A percentile compares a stretch with the other conserved stretches of the same genome.
Evolutionary conservation across 2,797 vertebrate species (phyloP).

Genomic region (Triplophysa yarkandensis): DNA sequence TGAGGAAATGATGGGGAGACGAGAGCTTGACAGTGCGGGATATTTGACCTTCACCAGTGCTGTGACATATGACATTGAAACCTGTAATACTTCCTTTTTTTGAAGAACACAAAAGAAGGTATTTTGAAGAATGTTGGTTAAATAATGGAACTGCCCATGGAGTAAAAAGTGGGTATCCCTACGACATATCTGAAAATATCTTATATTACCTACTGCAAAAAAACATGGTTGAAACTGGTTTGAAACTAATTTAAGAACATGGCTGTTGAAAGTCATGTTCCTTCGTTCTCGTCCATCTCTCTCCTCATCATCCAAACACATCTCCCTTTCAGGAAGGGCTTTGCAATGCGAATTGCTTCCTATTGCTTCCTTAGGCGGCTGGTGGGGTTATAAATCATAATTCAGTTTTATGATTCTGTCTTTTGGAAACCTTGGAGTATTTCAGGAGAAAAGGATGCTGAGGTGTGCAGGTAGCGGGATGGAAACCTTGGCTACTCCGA

Average conservation of each 20-base stretch:
- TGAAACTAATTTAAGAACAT: no score
- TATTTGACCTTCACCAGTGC: background rate
- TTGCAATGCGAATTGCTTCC: constrained; percentile 33
- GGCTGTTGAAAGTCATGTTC: background rate
- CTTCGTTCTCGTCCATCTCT: background rate
- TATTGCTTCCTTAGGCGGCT: constrained; percentile 33
- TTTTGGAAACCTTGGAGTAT: constrained; percentile 46
- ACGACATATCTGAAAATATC: no score
- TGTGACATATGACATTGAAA: background rate
- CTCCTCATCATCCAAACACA: background rate
- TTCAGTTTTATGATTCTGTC: constrained; percentile 56
- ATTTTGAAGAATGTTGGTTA: no score
- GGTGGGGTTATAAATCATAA: constrained; percentile 51
- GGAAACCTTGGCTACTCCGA: constrained; percentile 32
- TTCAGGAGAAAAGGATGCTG: constrained; percentile 30
- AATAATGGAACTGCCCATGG: no score
- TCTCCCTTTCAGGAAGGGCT: constrained; percentile 27
- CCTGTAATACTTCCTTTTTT: no score
- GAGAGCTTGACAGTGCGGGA: background rate
- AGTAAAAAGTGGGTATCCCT: no score
- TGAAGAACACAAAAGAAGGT: no score
- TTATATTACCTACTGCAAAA: no score
- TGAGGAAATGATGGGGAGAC: background rate
- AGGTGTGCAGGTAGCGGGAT: constrained; percentile 38
- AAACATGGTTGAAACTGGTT: no score